These are phyloP conservation scores for Anthopleura sola DNA, from an alignment of 64 coral and sea anemone species.

Conservation along the genomic window DNA sequence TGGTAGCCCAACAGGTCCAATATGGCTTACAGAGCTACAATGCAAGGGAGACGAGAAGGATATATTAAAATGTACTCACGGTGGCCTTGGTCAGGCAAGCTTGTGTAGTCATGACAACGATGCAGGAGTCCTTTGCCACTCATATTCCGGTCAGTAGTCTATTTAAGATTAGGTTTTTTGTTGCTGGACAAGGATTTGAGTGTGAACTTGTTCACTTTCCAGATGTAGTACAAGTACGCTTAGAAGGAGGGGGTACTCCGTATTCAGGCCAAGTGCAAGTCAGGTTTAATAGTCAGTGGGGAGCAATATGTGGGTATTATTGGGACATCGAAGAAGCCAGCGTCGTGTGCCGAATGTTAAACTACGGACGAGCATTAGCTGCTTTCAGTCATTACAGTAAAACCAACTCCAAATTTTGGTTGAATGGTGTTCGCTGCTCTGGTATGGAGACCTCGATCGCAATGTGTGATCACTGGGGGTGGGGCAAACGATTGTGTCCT, in stretches of 20 bases:
- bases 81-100: background rate
- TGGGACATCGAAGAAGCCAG: background rate
- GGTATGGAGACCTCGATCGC: background rate
- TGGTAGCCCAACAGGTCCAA: background rate
- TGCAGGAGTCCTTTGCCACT: background rate
- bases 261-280: constrained; percentile 5
- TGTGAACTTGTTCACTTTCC: background rate
- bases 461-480: background rate
- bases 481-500: background rate
- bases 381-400: background rate
- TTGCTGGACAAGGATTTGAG: background rate
- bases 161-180: background rate
- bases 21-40: background rate
- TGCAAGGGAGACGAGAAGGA: background rate
- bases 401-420: background rate
- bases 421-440: background rate
- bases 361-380: background rate
- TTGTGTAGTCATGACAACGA: background rate
- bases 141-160: background rate
- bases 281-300: background rate
- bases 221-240: background rate
- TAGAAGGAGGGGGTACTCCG: background rate
- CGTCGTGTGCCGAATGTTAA: background rate
- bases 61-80: background rate
- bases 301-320: background rate